Evolutionary conservation across 2,888 invertebrate species (phyloP).

Genomic region (Halictus ligatus): DNA sequence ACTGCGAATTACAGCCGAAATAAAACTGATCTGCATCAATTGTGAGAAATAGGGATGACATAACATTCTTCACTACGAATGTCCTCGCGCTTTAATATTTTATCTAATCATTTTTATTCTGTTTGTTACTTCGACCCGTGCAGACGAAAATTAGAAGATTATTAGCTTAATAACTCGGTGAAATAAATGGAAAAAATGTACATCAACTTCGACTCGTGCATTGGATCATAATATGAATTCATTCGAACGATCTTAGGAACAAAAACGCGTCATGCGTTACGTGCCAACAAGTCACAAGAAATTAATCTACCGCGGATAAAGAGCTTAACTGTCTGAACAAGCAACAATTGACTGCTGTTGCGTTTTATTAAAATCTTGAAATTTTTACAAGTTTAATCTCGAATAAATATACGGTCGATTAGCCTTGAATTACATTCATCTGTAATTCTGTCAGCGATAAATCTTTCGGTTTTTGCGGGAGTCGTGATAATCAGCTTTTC

Average conservation of each 20-base stretch:
- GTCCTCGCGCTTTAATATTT: too few relatives aligned
- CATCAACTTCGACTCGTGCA: neutral
- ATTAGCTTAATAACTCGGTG: neutral
- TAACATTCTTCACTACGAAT: too few relatives aligned
- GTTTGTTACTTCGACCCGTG: too few relatives aligned
- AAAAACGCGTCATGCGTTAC: neutral
- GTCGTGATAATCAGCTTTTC: neutral
- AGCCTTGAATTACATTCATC: neutral
- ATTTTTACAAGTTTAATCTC: neutral
- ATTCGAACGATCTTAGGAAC: neutral
- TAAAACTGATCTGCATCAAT: too few relatives aligned
- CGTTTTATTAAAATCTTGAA: slow-evolving; percentile 10
- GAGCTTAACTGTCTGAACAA: neutral
- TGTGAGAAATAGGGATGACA: too few relatives aligned
- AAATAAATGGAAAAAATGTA: neutral
- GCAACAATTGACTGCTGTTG: neutral
- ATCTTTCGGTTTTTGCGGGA: neutral
- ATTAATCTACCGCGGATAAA: slow-evolving; percentile 20
- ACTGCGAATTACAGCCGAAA: neutral
- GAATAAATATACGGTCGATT: neutral
- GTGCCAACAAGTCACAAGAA: neutral
- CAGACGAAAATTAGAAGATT: neutral
- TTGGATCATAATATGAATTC: neutral
- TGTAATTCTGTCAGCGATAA: neutral
- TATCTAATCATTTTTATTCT: too few relatives aligned